These are phyloP conservation scores for Zaprionus ghesquierei DNA, from an alignment of 1,140 invertebrate genomes.

Conservation along the genomic window DNA sequence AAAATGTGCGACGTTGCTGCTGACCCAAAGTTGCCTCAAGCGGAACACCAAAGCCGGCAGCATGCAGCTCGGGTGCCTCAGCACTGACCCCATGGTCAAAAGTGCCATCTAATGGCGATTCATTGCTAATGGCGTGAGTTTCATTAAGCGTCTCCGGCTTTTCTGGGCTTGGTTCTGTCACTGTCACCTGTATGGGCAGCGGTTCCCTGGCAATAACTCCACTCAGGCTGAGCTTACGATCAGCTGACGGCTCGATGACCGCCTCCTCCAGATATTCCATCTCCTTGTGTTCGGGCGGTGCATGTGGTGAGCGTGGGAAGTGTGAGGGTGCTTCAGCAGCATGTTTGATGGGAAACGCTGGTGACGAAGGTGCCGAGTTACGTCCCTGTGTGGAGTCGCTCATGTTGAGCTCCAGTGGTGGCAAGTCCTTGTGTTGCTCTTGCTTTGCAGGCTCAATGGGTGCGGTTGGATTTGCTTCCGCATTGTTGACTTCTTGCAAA, in stretches of 20 bases:
- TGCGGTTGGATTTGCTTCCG: neutral
- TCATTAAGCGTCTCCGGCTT: conserved; percentile 19
- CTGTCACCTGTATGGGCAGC: conserved; percentile 31
- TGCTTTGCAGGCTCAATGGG: neutral
- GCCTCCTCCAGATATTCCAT: conserved; percentile 58
- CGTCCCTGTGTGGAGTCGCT: neutral
- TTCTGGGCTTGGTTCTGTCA: conserved; percentile 46
- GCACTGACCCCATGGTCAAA: conserved; percentile 12
- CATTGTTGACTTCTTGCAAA: neutral
- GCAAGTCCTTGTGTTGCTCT: neutral
- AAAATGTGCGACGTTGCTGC: conserved; percentile 40
- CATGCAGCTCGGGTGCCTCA: neutral
- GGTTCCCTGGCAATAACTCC: conserved; percentile 49
- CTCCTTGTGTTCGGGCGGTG: conserved; percentile 39
- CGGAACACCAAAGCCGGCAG: conserved; percentile 22
- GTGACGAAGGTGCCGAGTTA: conserved; percentile 44
- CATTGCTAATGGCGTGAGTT: conserved; percentile 20
- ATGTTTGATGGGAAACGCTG: conserved; percentile 60
- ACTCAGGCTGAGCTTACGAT: conserved; percentile 19
- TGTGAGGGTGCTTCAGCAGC: conserved; percentile 28
- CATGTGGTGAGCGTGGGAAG: conserved; percentile 66
- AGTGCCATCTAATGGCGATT: conserved; percentile 32
- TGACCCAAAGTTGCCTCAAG: neutral
- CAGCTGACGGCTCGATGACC: conserved; percentile 20
- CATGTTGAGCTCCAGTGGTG: conserved; percentile 19